A percentile compares a stretch with the other conserved stretches of the same genome.
Evolutionary conservation across 2,113 vertebrate genomes (phyloP).

Genomic region (Crotalus viridis): DNA sequence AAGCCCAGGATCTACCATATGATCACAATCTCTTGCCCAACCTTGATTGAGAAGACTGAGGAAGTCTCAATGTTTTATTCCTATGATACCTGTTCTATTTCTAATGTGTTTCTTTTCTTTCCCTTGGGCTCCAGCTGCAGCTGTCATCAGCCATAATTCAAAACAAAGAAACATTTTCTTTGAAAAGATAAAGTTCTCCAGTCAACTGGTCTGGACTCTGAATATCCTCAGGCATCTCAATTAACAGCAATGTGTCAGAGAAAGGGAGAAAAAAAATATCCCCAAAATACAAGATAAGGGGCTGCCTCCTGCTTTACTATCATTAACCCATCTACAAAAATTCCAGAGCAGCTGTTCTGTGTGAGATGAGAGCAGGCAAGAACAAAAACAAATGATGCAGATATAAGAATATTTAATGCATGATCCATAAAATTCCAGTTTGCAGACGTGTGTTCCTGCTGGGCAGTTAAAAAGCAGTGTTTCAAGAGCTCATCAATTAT

Average conservation of each 20-base stretch:
- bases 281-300: background rate
- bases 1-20: background rate
- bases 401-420: background rate
- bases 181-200: background rate
- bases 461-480: background rate
- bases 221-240: background rate
- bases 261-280: background rate
- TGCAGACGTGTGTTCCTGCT: background rate
- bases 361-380: background rate
- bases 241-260: background rate
- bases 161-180: background rate
- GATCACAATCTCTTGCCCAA: background rate
- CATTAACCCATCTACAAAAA: background rate
- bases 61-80: background rate
- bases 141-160: background rate
- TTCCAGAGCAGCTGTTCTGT: constrained; percentile 3
- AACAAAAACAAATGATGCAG: background rate
- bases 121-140: background rate
- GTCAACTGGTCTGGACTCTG: background rate
- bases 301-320: background rate
- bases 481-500: background rate
- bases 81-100: background rate
- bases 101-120: background rate
- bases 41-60: background rate
- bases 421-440: background rate